These are phyloP conservation scores for Mechanitis mazaeus DNA, from an alignment of 2,888 invertebrate species.

Conservation along the genomic window DNA sequence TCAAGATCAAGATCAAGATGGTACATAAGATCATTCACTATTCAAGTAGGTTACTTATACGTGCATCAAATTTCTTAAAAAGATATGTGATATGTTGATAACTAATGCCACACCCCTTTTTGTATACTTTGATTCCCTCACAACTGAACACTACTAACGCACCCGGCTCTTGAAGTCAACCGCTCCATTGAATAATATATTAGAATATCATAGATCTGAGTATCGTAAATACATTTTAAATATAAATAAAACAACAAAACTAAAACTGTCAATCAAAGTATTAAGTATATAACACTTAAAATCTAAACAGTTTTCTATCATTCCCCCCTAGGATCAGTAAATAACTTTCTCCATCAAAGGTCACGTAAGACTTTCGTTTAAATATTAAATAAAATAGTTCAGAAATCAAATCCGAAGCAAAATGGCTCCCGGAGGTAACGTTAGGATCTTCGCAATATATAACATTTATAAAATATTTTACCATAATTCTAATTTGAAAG, in stretches of 20 bases:
- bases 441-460: conserved; percentile 31
- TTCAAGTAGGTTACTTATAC: too few relatives aligned
- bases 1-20: too few relatives aligned
- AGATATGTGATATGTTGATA: conserved; percentile 8
- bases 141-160: conserved; percentile 15
- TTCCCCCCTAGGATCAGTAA: conserved; percentile 6
- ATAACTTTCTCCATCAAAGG: conserved; percentile 24
- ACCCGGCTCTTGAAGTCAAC: conserved; percentile 18
- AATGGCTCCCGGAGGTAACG: conserved; percentile 29
- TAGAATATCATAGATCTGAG: conserved; percentile 16
- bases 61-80: too few relatives aligned
- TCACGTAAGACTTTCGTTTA: conserved; percentile 24
- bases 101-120: conserved; percentile 13
- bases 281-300: too few relatives aligned
- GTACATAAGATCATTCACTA: too few relatives aligned
- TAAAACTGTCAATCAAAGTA: too few relatives aligned
- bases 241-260: too few relatives aligned
- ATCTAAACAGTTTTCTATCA: too few relatives aligned
- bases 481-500: conserved; percentile 36
- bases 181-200: conserved; percentile 23
- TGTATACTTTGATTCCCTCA: conserved; percentile 18
- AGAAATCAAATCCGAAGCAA: conserved; percentile 30
- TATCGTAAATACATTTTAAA: too few relatives aligned
- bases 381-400: conserved; percentile 40
- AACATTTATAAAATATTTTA: conserved; percentile 38